Evolutionary conservation across 2,888 invertebrate species (phyloP), one percentile per base, ranked within the genome.

Genomic region (Meganola albula): DNA sequence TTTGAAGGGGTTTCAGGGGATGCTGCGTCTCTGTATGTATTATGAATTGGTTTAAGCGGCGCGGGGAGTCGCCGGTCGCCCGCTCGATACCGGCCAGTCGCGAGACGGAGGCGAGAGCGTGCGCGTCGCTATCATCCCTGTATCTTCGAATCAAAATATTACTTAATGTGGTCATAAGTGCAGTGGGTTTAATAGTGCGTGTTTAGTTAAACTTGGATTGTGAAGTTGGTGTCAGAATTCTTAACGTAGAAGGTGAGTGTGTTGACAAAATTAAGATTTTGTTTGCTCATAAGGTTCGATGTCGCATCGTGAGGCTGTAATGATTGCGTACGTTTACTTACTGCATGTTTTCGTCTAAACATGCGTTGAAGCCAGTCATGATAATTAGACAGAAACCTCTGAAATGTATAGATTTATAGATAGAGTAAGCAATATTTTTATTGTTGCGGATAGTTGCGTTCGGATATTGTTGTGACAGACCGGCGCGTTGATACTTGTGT

Each of bases 11-110:
- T 38, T 38, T 43, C 58, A 58, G 72, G 83, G 84, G 84, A 85
- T 85, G 84, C 84, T 85, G 83, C 79, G 79, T 73, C 80, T 78
- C 75, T 71, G 83, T 84, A 85, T 85, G 83, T 85, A 84, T 84
- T 85, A 85, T 85, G 84, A 85, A 85, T 85, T 83, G 84, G 83
- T 84, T 83, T 80, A 83, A 82, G 80, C 78, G 61, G 70, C 79
- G 65, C 78, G 71, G 78, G 78, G 80, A 76, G 70, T 71, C 58
- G 58, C 67, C 52, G 62, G 63, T 64, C 57, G 58, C 60, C 50
- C 84, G 84, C 82, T 84, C 83, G 75, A 83, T 83, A 83, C 71
- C 63, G 70, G 57, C 69, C 80, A 83, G 83, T 83, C 72, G 76
- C 67, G 70, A 64, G 48, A 52, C 52, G 56, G 70, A 58, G 37